These are phyloP conservation scores for Abrostola tripartita DNA, from an alignment of 2,888 invertebrate species.

Conservation along the genomic window DNA sequence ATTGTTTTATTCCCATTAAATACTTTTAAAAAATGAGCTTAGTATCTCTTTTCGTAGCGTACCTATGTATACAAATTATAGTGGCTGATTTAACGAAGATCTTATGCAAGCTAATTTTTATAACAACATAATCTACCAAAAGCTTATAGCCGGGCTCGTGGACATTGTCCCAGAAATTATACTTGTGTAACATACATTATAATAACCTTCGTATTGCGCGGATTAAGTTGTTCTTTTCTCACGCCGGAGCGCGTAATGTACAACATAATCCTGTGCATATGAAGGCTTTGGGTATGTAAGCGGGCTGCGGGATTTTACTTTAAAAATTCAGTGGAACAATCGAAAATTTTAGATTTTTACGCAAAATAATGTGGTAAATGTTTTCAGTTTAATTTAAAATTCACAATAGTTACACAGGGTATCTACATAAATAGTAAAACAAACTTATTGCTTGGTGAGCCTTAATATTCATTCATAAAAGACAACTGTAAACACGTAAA, in stretches of 20 bases:
- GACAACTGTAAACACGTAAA: background rate
- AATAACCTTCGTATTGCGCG: background rate
- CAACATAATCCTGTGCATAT: slow-evolving; percentile 31
- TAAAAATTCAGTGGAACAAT: slow-evolving; percentile 8
- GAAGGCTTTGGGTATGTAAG: slow-evolving; percentile 13
- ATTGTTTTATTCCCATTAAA: too few species aligned
- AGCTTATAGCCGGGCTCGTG: too few species aligned
- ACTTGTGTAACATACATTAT: background rate
- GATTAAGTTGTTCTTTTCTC: slow-evolving; percentile 25
- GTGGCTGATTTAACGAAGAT: too few species aligned
- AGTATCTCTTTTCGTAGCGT: too few species aligned
- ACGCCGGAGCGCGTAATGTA: slow-evolving; percentile 10
- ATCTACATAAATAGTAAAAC: too few species aligned
- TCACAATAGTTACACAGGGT: too few species aligned
- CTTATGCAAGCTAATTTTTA: too few species aligned
- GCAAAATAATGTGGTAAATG: background rate
- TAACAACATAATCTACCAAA: too few species aligned
- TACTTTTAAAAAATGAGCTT: too few species aligned
- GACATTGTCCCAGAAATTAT: background rate
- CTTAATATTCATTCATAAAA: too few species aligned
- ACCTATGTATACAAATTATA: too few species aligned
- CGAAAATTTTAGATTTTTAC: background rate
- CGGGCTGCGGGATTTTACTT: slow-evolving; percentile 14
- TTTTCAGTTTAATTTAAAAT: background rate
- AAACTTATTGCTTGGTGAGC: too few species aligned